Conservation (phyloP, 1,140 invertebrate genomes). For the Argopecten irradians region DNA sequence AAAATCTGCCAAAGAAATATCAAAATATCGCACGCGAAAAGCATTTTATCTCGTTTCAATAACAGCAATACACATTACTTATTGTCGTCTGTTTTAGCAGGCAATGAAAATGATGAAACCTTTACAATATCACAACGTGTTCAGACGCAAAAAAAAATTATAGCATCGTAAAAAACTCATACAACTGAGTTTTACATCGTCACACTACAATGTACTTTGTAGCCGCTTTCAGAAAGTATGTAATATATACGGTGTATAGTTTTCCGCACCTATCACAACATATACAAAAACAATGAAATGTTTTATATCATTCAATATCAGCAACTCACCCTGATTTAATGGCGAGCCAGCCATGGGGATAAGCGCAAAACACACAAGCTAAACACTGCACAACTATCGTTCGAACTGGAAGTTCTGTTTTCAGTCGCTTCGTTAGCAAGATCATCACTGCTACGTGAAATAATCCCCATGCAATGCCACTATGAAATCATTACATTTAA, state of each 20-base stretch:
- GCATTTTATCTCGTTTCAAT: too few relatives aligned
- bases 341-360: slow-evolving; percentile 58
- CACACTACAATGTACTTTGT: too few relatives aligned
- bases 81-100: too few relatives aligned
- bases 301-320: not conserved
- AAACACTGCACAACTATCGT: slow-evolving; percentile 57
- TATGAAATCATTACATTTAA: too few relatives aligned
- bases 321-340: slow-evolving; percentile 58
- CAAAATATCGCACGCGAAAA: too few relatives aligned
- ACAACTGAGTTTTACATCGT: too few relatives aligned
- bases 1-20: too few relatives aligned
- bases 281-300: not conserved
- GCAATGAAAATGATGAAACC: too few relatives aligned
- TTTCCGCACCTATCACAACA: not conserved
- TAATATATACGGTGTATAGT: not conserved
- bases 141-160: too few relatives aligned
- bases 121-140: too few relatives aligned
- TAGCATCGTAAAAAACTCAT: not conserved
- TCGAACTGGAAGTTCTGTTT: slow-evolving; percentile 36
- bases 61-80: too few relatives aligned
- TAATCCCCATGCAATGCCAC: slow-evolving; percentile 61
- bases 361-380: slow-evolving; percentile 50
- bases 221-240: not conserved
- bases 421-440: slow-evolving; percentile 41
- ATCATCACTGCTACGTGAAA: slow-evolving; percentile 65